phyloP scores from a whole-genome alignment of 92 coral and sea anemone genomes.

The Paragorgia papillata region DNA sequence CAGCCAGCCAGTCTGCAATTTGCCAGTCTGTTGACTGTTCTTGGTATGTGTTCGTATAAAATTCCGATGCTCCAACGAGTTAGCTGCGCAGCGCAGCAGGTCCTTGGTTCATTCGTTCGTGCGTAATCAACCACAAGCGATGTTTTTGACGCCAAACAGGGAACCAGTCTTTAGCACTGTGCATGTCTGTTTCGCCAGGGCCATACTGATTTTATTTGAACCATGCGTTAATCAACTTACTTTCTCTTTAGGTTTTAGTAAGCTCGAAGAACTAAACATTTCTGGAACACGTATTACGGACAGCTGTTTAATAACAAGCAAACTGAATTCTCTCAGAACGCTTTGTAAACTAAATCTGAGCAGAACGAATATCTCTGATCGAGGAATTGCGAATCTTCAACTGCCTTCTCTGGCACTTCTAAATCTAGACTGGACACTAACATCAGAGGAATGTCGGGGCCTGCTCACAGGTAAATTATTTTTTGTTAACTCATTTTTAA shows the following conservation, averaged over 20 bases:
- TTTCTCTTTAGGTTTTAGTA: conserved; percentile 32
- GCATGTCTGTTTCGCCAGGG: too few relatives aligned
- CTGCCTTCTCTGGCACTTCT: conserved; percentile 68
- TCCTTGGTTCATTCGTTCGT: too few relatives aligned
- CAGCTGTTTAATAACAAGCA: conserved; percentile 59
- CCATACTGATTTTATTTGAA: too few relatives aligned
- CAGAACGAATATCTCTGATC: conserved; percentile 78
- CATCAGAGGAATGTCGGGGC: conserved; percentile 71
- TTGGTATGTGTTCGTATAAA: too few relatives aligned
- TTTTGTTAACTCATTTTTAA: background rate
- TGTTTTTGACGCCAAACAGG: too few relatives aligned
- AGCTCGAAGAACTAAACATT: conserved; percentile 78
- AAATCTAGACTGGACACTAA: conserved; percentile 92
- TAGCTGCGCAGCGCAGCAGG: too few relatives aligned
- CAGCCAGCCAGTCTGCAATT: too few relatives aligned
- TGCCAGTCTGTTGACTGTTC: too few relatives aligned
- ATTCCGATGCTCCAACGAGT: too few relatives aligned
- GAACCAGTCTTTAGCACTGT: too few relatives aligned
- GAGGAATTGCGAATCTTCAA: conserved; percentile 61
- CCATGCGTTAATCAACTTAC: conserved; percentile 15
- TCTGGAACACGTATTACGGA: conserved; percentile 81
- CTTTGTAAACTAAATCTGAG: conserved; percentile 74
- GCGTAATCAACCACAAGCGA: too few relatives aligned
- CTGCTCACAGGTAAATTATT: conserved; percentile 79
- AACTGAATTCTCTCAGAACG: conserved; percentile 61